These are phyloP conservation scores for Hydrolagus colliei DNA, from an alignment of 2,797 vertebrate species.

Conservation along the genomic window DNA sequence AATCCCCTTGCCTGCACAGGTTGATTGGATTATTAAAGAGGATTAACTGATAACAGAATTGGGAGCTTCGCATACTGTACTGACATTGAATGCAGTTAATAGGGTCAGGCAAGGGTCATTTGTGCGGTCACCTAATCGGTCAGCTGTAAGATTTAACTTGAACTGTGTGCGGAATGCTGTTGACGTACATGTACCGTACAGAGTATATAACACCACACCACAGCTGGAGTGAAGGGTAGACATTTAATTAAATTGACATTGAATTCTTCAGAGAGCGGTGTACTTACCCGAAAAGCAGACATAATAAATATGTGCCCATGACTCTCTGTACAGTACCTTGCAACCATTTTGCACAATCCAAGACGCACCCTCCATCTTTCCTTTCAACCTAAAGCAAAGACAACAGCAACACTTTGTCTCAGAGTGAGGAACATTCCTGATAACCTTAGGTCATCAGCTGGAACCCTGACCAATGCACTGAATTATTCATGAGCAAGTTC, in stretches of 20 bases:
- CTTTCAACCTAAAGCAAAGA: background rate
- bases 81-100: background rate
- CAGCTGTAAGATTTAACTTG: background rate
- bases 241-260: too few relatives aligned
- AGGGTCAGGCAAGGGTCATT: background rate
- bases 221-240: background rate
- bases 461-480: slow-evolving; percentile 38
- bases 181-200: background rate
- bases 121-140: background rate
- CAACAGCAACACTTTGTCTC: slow-evolving; percentile 8
- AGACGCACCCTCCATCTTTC: background rate
- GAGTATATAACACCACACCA: background rate
- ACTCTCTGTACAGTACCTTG: too few relatives aligned
- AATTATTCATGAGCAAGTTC: slow-evolving; percentile 50
- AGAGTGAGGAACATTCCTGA: slow-evolving; percentile 35
- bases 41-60: background rate
- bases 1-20: background rate
- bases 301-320: background rate
- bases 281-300: background rate
- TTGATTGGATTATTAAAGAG: slow-evolving; percentile 20
- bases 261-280: background rate
- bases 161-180: background rate
- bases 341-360: background rate
- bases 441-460: slow-evolving; percentile 44
- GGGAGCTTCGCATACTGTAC: background rate